Conservation (phyloP, 2,797 vertebrate species). For the Acipenser ruthenus region DNA sequence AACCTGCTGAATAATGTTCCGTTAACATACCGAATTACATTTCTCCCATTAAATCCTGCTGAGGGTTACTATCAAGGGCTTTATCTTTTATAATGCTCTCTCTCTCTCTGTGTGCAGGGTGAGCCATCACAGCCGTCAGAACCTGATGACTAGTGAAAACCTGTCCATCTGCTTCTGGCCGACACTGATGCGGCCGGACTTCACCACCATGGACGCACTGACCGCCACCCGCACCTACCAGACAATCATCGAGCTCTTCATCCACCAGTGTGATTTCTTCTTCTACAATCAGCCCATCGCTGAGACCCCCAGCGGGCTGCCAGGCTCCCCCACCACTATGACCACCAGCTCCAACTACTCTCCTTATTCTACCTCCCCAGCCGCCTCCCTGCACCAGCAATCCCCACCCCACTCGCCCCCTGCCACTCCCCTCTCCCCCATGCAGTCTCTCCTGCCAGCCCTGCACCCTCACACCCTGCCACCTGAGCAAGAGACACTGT, state of each 20-base stretch:
- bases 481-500: constrained; percentile 79
- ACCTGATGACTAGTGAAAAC: constrained; percentile 95
- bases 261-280: constrained; percentile 90
- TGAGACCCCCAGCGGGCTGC: constrained; percentile 66
- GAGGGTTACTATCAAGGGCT: too few species aligned
- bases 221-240: constrained; percentile 92
- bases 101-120: constrained; percentile 57
- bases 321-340: constrained; percentile 65
- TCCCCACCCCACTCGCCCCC: constrained; percentile 79
- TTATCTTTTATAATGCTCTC: neutral
- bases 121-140: constrained; percentile 80
- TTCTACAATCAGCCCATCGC: constrained; percentile 71
- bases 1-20: too few species aligned
- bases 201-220: constrained; percentile 93
- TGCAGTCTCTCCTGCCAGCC: constrained; percentile 63
- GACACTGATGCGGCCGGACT: constrained; percentile 88
- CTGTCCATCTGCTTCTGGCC: constrained; percentile 98
- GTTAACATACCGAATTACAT: too few species aligned
- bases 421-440: constrained; percentile 70
- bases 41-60: too few species aligned
- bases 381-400: constrained; percentile 64
- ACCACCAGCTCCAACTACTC: constrained; percentile 49
- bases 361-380: constrained; percentile 42
- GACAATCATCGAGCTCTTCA: constrained; percentile 98
- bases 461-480: constrained; percentile 66